Base-by-base conservation (phyloP, 1,140 invertebrate species). In the Ceratina calcarata region DNA sequence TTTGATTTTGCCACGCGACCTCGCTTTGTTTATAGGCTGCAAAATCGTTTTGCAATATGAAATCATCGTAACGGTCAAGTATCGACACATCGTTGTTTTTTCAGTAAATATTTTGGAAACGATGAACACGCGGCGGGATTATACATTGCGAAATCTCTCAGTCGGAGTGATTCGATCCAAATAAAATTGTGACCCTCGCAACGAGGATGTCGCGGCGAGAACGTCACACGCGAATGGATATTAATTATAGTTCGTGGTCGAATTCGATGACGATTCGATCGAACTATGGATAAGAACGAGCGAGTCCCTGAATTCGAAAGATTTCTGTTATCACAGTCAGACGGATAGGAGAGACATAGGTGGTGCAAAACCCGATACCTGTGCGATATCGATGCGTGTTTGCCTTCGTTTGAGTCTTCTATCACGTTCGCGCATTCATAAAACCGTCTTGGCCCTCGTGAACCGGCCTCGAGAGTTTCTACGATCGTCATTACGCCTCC, bases 401-500 rank as follows among this genome's bases (percentile, higher is more conserved):
- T 22, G 69, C 78, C 32, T 70, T 83, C 75, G 32, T 57, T 37
- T 49, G 18, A 62, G 69, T 81, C 49, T 71, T 77, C 49, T 69
- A 73, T 81, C 58, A 37, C 72, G 79, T 73, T 80, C 67, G 72
- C 74, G 55, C 75, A 82, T 88, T 86, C 79, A 83, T 74, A 81
- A 87, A 87, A 85, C 77, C 37, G 37, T 83, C 64, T 77, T 60
- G 77, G 27, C 24, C 70, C 79, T 77, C 79, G 84, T 78, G 78
- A 80, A 65, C 82, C 72, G 79, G 77, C 86, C 87, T 88, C 87
- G 87, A 86, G 69, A 86, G 83, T 88, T 89, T 89, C 86, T 88
- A 89, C 79, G 80, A 86, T 89, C 87, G 84, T 89, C 83, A 88
- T 88, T 89, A 84, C 81, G 84, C 81, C 82, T 90, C 83, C 89